These are phyloP conservation scores for Pocillopora damicornis DNA, from an alignment of 64 coral and sea anemone genomes.

Conservation along the genomic window DNA sequence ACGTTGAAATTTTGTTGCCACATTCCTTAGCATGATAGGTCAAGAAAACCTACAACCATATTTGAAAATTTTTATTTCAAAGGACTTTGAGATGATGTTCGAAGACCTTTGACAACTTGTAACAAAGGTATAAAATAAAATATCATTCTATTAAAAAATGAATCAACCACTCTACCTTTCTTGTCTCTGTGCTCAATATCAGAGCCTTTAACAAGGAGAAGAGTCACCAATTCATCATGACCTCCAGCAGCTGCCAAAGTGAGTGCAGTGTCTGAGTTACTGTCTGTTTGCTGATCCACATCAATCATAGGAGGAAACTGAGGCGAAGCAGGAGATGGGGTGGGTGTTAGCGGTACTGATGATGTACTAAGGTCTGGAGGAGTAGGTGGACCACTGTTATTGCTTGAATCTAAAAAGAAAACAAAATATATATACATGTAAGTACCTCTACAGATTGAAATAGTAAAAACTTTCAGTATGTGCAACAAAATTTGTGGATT, in stretches of 20 bases:
- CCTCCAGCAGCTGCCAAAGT: slow-evolving; percentile 92
- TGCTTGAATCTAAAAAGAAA: slow-evolving; percentile 54
- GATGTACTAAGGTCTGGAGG: slow-evolving; percentile 72
- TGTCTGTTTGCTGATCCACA: slow-evolving; percentile 97
- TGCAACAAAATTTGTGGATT: too few species aligned
- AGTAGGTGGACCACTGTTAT: slow-evolving; percentile 74
- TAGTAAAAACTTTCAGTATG: too few species aligned
- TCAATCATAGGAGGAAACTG: slow-evolving; percentile 83
- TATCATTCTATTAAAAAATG: too few species aligned
- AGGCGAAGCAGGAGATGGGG: slow-evolving; percentile 88
- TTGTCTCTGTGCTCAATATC: slow-evolving; percentile 95
- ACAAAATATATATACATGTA: too few species aligned
- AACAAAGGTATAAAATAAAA: too few species aligned
- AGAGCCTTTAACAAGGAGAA: slow-evolving; percentile 72
- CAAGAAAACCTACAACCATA: too few species aligned
- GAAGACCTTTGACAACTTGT: too few species aligned
- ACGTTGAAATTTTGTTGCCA: too few species aligned
- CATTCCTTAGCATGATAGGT: too few species aligned
- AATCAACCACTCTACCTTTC: slow-evolving; percentile 62
- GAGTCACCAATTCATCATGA: slow-evolving; percentile 88
- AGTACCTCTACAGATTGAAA: too few species aligned
- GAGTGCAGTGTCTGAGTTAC: slow-evolving; percentile 93
- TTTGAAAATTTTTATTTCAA: too few species aligned
- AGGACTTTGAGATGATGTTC: too few species aligned
- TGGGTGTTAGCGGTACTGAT: slow-evolving; percentile 81